Conservation (phyloP, 2,113 vertebrate species). For the Oncorhynchus keta region DNA sequence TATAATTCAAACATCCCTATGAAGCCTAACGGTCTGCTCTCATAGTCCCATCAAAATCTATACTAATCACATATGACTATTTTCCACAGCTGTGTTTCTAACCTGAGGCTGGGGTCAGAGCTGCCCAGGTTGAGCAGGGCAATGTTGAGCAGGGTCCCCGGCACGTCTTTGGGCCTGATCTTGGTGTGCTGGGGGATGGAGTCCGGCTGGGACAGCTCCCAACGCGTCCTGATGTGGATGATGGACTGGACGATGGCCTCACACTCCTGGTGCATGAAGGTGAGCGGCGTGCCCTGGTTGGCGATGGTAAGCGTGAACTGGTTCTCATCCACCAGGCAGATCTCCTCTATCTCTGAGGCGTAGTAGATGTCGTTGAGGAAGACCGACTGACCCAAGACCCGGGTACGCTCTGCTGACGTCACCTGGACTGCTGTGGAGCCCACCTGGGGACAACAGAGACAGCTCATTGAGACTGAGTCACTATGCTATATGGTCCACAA, state of each 20-base stretch:
- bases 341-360: conserved; percentile 89
- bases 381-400: conserved; percentile 86
- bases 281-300: conserved; percentile 88
- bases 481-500: no score
- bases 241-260: conserved; percentile 90
- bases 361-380: conserved; percentile 91
- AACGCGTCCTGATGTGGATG: conserved; percentile 89
- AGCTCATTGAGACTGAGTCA: background rate
- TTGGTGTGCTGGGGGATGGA: conserved; percentile 91
- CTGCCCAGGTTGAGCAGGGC: conserved; percentile 90
- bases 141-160: conserved; percentile 87
- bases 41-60: background rate
- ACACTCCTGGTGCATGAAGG: conserved; percentile 91
- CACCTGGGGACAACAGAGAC: conserved; percentile 66
- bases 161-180: conserved; percentile 89
- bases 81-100: background rate
- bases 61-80: background rate
- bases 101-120: conserved; percentile 88
- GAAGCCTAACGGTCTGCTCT: background rate
- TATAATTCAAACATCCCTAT: background rate
- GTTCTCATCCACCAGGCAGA: conserved; percentile 89
- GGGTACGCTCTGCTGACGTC: conserved; percentile 84
- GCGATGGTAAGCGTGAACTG: conserved; percentile 90
- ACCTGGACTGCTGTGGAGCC: conserved; percentile 89
- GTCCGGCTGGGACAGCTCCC: conserved; percentile 89